Evolutionary conservation across 2,888 invertebrate genomes (phyloP), one percentile per base, ranked within the genome.

Genomic region (Blomia tropicalis): DNA sequence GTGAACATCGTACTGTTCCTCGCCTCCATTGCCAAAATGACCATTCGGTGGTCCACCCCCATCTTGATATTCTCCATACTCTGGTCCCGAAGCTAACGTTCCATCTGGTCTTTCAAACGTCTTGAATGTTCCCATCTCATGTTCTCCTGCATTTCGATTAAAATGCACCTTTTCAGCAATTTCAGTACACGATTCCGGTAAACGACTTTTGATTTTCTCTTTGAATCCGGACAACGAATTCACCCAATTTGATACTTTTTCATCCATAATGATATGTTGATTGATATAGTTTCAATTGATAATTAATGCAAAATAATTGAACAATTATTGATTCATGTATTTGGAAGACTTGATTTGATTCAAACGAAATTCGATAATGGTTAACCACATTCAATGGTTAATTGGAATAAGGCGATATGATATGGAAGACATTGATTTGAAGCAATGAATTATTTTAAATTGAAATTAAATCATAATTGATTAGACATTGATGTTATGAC

Each of bases 121-220:
- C 22, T 36, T 54, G 31, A 60, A 63, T 19, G 59, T 44, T 3
- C 63, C 59, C 64, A 64, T 59, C 32, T 64, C 64, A 43, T 64
- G 64, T 19, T 64, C 58, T 22, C 59, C 64, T 44, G 30, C 17
- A 43, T 22, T 4, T 23, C 41, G 32, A 17, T 60, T 61, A 31
- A 31, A 14, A 19, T 43, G 61, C 3, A 47, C 7, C 2, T 41
- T 36, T 27, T 63, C 64, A 17, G 17, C 32, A n/a, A 30, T 43
- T 41, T 59, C 64, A 2, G 31, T 32, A 7, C 59, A 31, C 7
- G 53, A 31, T 22, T 41, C 27, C 5, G 64, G 64, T 41, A 59
- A 47, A 27, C 41, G 23, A n/a, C 32, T 62, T 2, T 32, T 22
- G 4, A 59, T 53, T 19, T 63, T 58, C 19, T 64, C 62, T 31